These are phyloP conservation scores for Phoebastria nigripes DNA, from an alignment of 2,797 vertebrate species.

Conservation along the genomic window DNA sequence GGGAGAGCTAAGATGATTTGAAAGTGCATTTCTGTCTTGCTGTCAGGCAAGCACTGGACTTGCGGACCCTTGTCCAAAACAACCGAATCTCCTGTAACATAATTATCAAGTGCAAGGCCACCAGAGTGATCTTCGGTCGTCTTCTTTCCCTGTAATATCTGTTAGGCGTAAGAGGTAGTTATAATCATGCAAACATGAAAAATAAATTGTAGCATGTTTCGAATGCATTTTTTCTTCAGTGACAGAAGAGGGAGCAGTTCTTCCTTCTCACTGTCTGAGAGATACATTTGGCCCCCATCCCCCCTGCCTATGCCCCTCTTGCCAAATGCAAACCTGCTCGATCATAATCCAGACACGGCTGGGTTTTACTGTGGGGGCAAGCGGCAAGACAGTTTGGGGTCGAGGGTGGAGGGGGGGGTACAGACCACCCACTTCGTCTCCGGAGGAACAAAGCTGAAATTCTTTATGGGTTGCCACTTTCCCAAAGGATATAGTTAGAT, in stretches of 20 bases:
- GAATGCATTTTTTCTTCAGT: constrained; percentile 9
- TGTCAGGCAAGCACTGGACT: not conserved
- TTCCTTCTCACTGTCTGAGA: constrained; percentile 68
- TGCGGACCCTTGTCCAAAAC: not conserved
- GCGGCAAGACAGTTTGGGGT: constrained; percentile 7
- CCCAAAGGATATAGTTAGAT: constrained; percentile 65
- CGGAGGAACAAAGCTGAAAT: constrained; percentile 59
- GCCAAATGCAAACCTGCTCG: constrained; percentile 70
- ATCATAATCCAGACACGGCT: constrained; percentile 59
- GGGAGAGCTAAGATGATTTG: not conserved
- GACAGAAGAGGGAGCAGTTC: constrained; percentile 85
- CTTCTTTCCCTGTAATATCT: not conserved
- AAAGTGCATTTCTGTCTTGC: not conserved
- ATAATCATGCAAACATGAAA: not conserved
- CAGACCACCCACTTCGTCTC: constrained; percentile 80
- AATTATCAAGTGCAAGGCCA: not conserved
- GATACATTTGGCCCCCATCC: constrained; percentile 37
- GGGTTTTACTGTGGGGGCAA: constrained; percentile 15
- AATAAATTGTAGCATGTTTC: not conserved
- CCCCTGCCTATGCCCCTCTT: constrained; percentile 16
- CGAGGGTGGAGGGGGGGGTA: not conserved
- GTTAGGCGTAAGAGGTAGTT: not conserved
- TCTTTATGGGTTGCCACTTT: constrained; percentile 67
- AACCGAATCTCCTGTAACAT: not conserved
- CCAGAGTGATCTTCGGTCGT: not conserved